phyloP scores from a whole-genome alignment of 2,113 vertebrate species.

The Zosterops pallidus region DNA sequence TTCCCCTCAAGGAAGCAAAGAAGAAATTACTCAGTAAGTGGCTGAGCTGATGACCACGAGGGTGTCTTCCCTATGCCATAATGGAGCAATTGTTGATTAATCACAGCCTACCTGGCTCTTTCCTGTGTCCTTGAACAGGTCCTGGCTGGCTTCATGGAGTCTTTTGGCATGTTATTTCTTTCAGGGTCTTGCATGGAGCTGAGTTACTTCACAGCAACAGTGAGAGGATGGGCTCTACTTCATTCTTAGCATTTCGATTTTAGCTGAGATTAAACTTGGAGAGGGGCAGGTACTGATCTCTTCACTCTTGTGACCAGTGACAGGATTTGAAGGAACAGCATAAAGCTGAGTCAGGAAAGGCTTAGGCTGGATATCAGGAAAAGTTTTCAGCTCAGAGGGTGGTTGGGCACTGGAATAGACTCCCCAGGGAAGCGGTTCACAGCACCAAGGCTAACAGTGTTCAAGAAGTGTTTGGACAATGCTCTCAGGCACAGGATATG shows the following conservation, averaged over 20 bases:
- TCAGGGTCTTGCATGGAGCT: background rate
- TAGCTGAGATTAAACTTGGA: background rate
- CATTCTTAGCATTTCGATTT: background rate
- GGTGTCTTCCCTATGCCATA: background rate
- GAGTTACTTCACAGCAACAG: background rate
- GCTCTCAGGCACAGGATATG: background rate
- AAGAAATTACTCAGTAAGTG: background rate
- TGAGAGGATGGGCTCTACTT: background rate
- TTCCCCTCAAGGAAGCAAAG: background rate
- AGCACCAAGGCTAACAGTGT: background rate
- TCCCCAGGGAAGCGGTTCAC: background rate
- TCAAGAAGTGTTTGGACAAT: background rate
- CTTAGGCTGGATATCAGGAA: background rate
- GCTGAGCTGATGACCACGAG: background rate
- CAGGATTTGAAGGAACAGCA: background rate
- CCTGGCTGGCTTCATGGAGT: background rate
- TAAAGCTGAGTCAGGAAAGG: background rate
- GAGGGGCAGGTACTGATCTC: background rate
- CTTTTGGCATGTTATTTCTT: background rate
- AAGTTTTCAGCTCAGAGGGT: background rate
- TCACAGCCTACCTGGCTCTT: background rate
- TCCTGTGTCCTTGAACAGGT: background rate
- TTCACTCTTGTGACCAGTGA: background rate
- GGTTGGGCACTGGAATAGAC: background rate
- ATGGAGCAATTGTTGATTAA: background rate